These are phyloP conservation scores for Lasaia peninsularis DNA, from an alignment of 1,140 invertebrate genomes.

Conservation along the genomic window DNA sequence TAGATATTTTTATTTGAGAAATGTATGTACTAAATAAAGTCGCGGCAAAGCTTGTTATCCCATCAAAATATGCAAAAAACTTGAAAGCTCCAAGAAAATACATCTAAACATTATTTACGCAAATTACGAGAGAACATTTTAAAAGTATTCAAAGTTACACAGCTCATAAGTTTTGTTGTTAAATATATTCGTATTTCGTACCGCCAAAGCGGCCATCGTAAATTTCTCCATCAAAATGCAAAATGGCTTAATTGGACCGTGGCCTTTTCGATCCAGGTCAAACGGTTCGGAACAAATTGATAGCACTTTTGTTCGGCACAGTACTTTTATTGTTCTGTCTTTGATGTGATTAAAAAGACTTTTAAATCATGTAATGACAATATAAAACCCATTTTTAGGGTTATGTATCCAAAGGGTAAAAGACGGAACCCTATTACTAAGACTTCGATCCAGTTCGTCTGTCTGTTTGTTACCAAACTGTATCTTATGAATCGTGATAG, in stretches of 20 bases:
- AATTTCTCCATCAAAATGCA: constrained; percentile 74
- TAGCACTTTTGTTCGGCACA: constrained; percentile 50
- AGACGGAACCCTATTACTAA: too few species aligned
- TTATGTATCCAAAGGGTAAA: too few species aligned
- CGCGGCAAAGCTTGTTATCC: too few species aligned
- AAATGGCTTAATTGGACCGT: constrained; percentile 74
- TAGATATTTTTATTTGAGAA: too few species aligned
- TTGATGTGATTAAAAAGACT: constrained; percentile 22
- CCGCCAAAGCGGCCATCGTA: constrained; percentile 60
- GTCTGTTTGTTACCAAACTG: too few species aligned
- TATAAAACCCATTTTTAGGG: too few species aligned
- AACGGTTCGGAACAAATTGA: constrained; percentile 70
- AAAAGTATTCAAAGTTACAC: not conserved
- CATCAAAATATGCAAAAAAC: too few species aligned
- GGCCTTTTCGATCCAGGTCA: constrained; percentile 68
- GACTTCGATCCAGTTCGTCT: too few species aligned
- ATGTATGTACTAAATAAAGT: too few species aligned
- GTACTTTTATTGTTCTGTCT: constrained; percentile 29
- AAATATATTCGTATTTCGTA: constrained; percentile 40
- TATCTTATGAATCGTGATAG: too few species aligned
- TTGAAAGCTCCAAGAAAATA: too few species aligned
- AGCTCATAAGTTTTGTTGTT: constrained; percentile 27
- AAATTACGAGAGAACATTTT: not conserved
- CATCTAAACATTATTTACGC: too few species aligned
- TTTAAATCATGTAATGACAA: not conserved